Conservation (phyloP, 2,113 vertebrate species). For the Hemibagrus wyckioides region DNA sequence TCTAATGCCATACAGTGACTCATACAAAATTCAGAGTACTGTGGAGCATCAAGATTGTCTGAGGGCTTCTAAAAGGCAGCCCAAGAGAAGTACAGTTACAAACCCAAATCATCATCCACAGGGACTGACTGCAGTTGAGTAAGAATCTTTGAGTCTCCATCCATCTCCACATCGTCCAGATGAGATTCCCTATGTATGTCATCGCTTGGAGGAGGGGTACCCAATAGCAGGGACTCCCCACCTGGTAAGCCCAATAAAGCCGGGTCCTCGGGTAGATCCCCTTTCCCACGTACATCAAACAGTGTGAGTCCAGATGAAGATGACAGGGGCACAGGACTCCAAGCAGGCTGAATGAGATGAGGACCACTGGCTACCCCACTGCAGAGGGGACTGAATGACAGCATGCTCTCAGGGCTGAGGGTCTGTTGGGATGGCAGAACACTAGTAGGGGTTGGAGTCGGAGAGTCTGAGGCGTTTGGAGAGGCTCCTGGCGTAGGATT, state of each 20-base stretch:
- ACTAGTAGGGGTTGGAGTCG: slow-evolving; percentile 46
- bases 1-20: slow-evolving; percentile 2
- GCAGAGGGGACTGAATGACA: slow-evolving; percentile 73
- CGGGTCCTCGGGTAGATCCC: slow-evolving; percentile 74
- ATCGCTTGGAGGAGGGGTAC: slow-evolving; percentile 72
- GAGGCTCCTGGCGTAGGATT: slow-evolving; percentile 53
- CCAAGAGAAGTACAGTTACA: slow-evolving; percentile 59
- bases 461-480: slow-evolving; percentile 62
- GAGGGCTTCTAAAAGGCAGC: not conserved
- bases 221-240: slow-evolving; percentile 77
- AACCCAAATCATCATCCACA: slow-evolving; percentile 80
- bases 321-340: slow-evolving; percentile 71
- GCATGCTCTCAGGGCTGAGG: slow-evolving; percentile 73
- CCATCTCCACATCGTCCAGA: slow-evolving; percentile 74
- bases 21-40: slow-evolving; percentile 16
- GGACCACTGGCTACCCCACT: slow-evolving; percentile 58
- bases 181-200: slow-evolving; percentile 66
- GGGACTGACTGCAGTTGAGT: slow-evolving; percentile 88
- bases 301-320: slow-evolving; percentile 70
- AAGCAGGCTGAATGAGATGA: slow-evolving; percentile 68
- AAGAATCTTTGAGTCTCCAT: slow-evolving; percentile 79
- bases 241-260: slow-evolving; percentile 76
- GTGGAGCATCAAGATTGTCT: slow-evolving; percentile 31
- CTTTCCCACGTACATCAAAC: slow-evolving; percentile 76
- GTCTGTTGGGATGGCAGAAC: slow-evolving; percentile 45